These are phyloP conservation scores for Cephus spinipes DNA, from an alignment of 2,888 invertebrate genomes.

Conservation along the genomic window DNA sequence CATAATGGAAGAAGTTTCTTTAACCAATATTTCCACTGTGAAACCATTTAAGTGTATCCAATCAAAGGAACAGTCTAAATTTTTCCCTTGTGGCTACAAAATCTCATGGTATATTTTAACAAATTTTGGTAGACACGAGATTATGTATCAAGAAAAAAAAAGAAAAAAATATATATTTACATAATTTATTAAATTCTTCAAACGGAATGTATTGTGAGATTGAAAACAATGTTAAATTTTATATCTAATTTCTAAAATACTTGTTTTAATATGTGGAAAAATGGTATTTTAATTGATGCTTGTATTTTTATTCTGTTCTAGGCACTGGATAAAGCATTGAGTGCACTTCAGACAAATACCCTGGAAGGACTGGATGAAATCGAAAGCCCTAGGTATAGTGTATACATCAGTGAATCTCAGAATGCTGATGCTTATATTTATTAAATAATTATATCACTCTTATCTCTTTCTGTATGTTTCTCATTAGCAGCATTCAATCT, in stretches of 20 bases:
- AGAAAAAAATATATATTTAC: not conserved
- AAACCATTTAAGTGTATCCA: conserved; percentile 16
- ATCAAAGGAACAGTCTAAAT: not conserved
- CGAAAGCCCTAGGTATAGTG: conserved; percentile 54
- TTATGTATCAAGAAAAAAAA: not conserved
- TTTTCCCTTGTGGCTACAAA: not conserved
- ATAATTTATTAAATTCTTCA: not conserved
- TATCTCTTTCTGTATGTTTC: not conserved
- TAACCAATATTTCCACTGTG: conserved; percentile 32
- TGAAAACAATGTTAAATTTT: not conserved
- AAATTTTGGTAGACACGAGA: not conserved
- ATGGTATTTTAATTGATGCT: not conserved
- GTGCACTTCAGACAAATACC: conserved; percentile 57
- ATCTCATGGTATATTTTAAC: not conserved
- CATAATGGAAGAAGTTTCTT: conserved; percentile 19
- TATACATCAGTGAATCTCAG: not conserved
- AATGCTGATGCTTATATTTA: not conserved
- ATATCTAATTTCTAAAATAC: not conserved
- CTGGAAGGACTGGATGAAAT: conserved; percentile 54
- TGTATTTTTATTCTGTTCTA: conserved; percentile 39
- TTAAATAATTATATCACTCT: not conserved
- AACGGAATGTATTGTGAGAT: not conserved
- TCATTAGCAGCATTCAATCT: not conserved
- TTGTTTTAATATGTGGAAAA: not conserved
- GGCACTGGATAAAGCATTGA: conserved; percentile 63